Conservation (phyloP, 64 coral and sea anemone genomes). For the Trachythela sp. region DNA sequence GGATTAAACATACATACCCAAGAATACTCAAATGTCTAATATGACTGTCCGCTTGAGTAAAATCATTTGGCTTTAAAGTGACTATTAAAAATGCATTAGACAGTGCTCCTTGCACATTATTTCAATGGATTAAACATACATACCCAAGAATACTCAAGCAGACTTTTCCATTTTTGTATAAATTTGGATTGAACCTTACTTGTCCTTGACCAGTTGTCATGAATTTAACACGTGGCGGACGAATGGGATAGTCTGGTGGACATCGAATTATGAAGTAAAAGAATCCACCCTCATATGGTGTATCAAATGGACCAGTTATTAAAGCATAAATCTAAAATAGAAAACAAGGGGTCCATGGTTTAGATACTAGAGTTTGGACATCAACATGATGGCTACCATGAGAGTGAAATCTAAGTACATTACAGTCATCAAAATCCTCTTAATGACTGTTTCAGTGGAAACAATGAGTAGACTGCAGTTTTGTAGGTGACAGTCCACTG, state of each 20-base stretch:
- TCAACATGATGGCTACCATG: too few relatives aligned
- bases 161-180: conserved; percentile 99
- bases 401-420: too few relatives aligned
- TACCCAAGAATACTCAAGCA: conserved; percentile 96
- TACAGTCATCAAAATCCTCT: too few relatives aligned
- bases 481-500: not conserved
- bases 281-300: conserved; percentile 95
- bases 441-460: too few relatives aligned
- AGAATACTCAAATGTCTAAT: too few relatives aligned
- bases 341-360: too few relatives aligned
- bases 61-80: too few relatives aligned
- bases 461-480: not conserved
- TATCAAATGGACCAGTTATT: conserved; percentile 97
- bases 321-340: conserved; percentile 76
- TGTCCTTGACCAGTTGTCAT: conserved; percentile 96
- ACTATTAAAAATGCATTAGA: too few relatives aligned
- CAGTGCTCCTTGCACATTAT: too few relatives aligned
- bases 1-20: conserved; percentile 68
- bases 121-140: too few relatives aligned
- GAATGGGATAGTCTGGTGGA: conserved; percentile 93
- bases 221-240: conserved; percentile 85
- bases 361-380: too few relatives aligned
- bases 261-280: conserved; percentile 96
- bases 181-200: conserved; percentile 97
- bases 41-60: too few relatives aligned